Conservation (phyloP, 2,113 vertebrate species). For the Scalopus aquaticus region DNA sequence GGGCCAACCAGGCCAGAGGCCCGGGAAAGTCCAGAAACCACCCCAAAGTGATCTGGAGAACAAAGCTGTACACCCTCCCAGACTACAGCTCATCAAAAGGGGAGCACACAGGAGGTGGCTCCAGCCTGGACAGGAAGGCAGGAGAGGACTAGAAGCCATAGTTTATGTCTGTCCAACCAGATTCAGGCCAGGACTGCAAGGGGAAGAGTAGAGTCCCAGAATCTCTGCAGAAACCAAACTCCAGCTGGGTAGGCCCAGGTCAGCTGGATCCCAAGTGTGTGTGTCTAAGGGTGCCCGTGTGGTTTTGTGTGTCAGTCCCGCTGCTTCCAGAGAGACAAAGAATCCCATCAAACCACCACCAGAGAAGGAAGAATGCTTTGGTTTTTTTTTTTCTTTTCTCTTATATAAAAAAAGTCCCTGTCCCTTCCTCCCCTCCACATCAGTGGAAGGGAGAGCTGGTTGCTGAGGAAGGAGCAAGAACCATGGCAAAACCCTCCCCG, state of each 20-base stretch:
- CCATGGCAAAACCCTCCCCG: background rate
- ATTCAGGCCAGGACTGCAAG: background rate
- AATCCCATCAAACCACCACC: constrained; percentile 53
- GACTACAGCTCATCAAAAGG: background rate
- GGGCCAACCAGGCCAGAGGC: background rate
- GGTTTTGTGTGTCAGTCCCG: background rate
- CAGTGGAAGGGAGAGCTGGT: constrained; percentile 59
- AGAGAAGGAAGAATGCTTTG: constrained; percentile 44
- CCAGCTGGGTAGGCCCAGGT: background rate
- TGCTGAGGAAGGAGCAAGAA: constrained; percentile 45
- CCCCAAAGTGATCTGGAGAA: background rate
- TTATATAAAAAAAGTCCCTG: constrained; percentile 63
- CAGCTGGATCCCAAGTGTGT: background rate
- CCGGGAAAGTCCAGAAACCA: background rate
- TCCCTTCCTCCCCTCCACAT: constrained; percentile 48
- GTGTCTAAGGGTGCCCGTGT: background rate
- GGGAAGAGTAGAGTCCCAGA: background rate
- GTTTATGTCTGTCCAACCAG: background rate
- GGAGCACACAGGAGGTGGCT: background rate
- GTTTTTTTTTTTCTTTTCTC: constrained; percentile 69
- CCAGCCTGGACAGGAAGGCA: background rate
- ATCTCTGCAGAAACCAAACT: background rate
- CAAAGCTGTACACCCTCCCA: background rate
- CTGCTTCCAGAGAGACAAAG: constrained; percentile 44
- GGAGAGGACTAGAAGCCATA: background rate